These are phyloP conservation scores for Agriotes lineatus DNA, from an alignment of 2,888 invertebrate genomes.

Conservation along the genomic window DNA sequence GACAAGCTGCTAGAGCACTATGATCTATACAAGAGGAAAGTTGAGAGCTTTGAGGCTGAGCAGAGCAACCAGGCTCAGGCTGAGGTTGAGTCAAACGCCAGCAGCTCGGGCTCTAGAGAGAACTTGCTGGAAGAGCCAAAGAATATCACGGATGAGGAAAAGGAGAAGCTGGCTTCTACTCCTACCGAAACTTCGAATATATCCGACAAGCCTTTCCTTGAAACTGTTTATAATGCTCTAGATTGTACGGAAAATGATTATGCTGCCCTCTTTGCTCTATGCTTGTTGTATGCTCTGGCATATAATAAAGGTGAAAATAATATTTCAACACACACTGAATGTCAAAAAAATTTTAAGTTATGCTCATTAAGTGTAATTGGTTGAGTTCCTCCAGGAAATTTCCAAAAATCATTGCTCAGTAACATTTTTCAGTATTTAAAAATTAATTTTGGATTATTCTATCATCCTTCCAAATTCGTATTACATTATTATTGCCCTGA, in stretches of 20 bases:
- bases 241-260: constrained; percentile 96
- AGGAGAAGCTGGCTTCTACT: constrained; percentile 69
- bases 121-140: constrained; percentile 68
- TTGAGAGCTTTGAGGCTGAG: constrained; percentile 43
- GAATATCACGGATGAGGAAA: constrained; percentile 95
- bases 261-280: constrained; percentile 89
- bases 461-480: no score
- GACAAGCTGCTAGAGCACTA: constrained; percentile 62
- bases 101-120: constrained; percentile 56
- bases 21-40: constrained; percentile 53
- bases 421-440: no score
- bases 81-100: constrained; percentile 52
- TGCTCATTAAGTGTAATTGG: no score
- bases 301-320: constrained; percentile 88
- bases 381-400: no score
- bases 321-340: neutral
- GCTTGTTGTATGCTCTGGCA: constrained; percentile 92
- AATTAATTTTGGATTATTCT: no score
- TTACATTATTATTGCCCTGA: no score
- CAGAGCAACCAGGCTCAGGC: constrained; percentile 46
- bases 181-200: constrained; percentile 64
- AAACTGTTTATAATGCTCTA: constrained; percentile 88
- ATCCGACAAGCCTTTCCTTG: constrained; percentile 84
- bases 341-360: no score
- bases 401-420: no score